These are phyloP conservation scores for Amblyornis subalaris DNA, from an alignment of 2,113 vertebrate species.

Conservation along the genomic window DNA sequence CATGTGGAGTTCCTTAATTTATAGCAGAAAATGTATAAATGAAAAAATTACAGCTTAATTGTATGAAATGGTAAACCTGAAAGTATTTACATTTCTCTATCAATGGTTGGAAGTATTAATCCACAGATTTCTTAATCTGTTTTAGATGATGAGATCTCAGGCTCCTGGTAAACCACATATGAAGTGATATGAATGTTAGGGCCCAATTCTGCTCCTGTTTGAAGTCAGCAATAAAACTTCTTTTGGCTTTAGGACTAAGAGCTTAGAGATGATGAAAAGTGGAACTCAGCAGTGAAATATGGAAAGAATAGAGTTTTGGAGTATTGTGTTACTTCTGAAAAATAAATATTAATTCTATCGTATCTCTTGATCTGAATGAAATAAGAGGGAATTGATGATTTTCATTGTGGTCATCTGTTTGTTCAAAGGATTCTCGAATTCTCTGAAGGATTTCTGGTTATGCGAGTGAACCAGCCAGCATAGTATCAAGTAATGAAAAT, in stretches of 20 bases:
- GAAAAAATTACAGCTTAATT: neutral
- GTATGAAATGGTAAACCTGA: neutral
- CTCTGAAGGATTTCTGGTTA: neutral
- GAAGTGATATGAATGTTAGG: constrained; percentile 2
- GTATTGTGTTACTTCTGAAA: neutral
- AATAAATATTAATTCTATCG: neutral
- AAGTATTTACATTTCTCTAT: neutral
- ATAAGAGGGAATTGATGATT: neutral
- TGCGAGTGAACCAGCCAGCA: neutral
- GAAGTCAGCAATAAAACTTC: constrained; percentile 49
- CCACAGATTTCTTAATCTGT: neutral
- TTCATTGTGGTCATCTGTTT: neutral
- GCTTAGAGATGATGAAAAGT: constrained; percentile 38
- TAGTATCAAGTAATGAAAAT: neutral
- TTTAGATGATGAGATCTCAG: constrained; percentile 9
- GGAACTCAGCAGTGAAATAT: neutral
- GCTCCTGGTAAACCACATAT: constrained; percentile 15
- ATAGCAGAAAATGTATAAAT: neutral
- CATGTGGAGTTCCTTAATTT: neutral
- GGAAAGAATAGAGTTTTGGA: neutral
- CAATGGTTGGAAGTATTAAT: neutral
- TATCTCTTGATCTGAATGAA: neutral
- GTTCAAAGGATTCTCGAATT: neutral
- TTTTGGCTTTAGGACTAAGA: constrained; percentile 6
- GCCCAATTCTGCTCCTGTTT: constrained; percentile 40